Evolutionary conservation across 1,140 invertebrate species (phyloP), one percentile per base, ranked within the genome.

Genomic region (Dendroctonus ponderosae): DNA sequence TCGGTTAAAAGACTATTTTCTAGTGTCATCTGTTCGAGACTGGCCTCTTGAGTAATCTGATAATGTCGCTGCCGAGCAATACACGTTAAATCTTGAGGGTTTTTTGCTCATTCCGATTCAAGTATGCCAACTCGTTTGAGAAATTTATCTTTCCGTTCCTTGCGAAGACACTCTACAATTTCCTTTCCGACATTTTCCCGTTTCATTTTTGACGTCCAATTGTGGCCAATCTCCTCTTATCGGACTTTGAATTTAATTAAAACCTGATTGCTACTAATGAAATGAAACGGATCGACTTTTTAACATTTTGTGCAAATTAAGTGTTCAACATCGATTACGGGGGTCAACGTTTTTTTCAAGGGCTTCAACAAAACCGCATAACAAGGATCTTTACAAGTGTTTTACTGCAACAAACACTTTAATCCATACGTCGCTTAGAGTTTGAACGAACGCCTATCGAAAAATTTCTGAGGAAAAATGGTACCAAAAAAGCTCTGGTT

Each of bases 11-110:
- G 38, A 52, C 61, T 63, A 63, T 63, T 54, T 63, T 63, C 61
- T 63, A 63, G 61, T 63, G 61, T 54, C 61, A 56, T 63, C 61
- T 63, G 51, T 53, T 63, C 26, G 54, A 54, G 61, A 63, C 52
- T 54, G 61, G 26, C 61, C 51, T 38, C 61, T 63, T 54, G n/a
- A 54, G 52, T 63, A 63, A 63, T 63, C 61, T 63, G 61, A 63
- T 63, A 63, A 63, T 63, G 61, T 63, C 61, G 49, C 42, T 54
- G 51, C 61, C 41, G 26, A 26, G 51, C 61, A 54, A 63, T 63
- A 50, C 61, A 63, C 60, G 60, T 41, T 52, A 15, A 41, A 62
- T 11, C 60, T 62, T 39, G 43, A 63, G 61, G 7, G 39, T 40
- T 54, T 54, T 63, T 63, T 63, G 41, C 52, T 56, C 51, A 54